Evolutionary conservation across 2,113 vertebrate species (phyloP), one percentile per base, ranked within the genome.

Genomic region (Mustela lutreola): DNA sequence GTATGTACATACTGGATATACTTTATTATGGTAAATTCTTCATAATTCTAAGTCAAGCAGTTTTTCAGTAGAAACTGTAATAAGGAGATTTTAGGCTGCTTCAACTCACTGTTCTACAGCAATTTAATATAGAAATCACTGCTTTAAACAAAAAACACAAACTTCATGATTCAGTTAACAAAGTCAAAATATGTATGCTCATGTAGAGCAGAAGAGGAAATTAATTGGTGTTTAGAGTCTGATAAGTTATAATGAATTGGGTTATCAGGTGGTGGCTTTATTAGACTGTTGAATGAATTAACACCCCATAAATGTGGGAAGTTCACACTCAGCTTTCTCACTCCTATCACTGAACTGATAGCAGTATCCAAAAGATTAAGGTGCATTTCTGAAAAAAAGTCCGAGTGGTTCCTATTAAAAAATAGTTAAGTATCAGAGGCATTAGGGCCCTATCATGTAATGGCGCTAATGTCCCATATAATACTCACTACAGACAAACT

Each of bases 261-360:
- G 36, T 96, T 96, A 94, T 95, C 94, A 95, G 83, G 36, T 63
- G 28, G 80, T 9, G 48, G 91, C 70, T 97, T 95, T 97, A 93
- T 95, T 96, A 45, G 89, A 67, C 58, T 92, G 22, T 76, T 90
- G 58, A 95, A 96, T 97, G 75, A 80, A 95, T 98, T 96, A 98
- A 87, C 60, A 76, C 83, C 81, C 80, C 60, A 94, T 86, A 75
- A 79, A 89, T 84, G 48, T 92, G 87, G 39, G n/a, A 89, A 92
- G 39, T 95, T 95, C 89, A 71, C 89, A 92, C 78, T 81, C 84
- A 58, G 28, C 19, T 95, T 97, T 67, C 56, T 96, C 60, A 71
- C 21, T 80, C 18, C 56, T 95, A 62, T 86, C 60, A 81, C 50
- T 33, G 31, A 97, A 87, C 33, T 96, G 48, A 62, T 91, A 18